Evolutionary conservation across 2,888 invertebrate species (phyloP), one percentile per base, ranked within the genome.

Genomic region (Chaetoderma sp.): DNA sequence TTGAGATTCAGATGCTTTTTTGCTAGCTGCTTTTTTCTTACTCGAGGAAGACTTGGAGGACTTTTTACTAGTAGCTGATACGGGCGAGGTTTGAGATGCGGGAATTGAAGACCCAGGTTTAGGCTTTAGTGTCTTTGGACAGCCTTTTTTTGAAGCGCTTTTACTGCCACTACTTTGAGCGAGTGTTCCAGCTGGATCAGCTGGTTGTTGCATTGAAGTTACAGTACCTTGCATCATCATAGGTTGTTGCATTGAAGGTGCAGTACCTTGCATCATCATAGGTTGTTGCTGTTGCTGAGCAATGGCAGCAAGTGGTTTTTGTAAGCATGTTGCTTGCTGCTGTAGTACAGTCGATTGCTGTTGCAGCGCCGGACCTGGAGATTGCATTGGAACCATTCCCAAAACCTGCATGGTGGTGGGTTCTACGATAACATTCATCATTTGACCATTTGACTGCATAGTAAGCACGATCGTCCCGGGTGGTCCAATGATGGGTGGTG

Each of bases 381-480:
- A 44, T 28, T 8, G 30, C 16, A 27, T 23, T 60, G 32, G 61
- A 23, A 23, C 32, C 23, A 32, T 30, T 27, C 45, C 59, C 10
- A 52, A 52, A 3, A 52, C 52, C 23, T 79, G 79, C 77, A 81
- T 73, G 1, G 78, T 78, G 18, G 67, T 71, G 0, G 80, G 78
- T 54, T 81, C 80, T 18, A 81, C 74, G n/a, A 81, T 66, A 16
- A 79, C 77, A 60, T 76, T 76, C 55, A 74, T 74, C 52, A 70
- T 77, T 69, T 78, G 79, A 23, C 77, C 78, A 63, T 77, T 76
- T 39, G 78, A 75, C 25, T 77, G 75, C 58, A 82, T 72, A 27
- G 79, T 79, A 30, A 84, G 67, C 28, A 84, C 72, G 28, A 85
- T 80, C 1, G 81, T 78, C 4, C 81, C 80, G 39, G 76, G 75